Evolutionary conservation across 1,140 invertebrate genomes (phyloP).

Genomic region (Camponotus floridanus): DNA sequence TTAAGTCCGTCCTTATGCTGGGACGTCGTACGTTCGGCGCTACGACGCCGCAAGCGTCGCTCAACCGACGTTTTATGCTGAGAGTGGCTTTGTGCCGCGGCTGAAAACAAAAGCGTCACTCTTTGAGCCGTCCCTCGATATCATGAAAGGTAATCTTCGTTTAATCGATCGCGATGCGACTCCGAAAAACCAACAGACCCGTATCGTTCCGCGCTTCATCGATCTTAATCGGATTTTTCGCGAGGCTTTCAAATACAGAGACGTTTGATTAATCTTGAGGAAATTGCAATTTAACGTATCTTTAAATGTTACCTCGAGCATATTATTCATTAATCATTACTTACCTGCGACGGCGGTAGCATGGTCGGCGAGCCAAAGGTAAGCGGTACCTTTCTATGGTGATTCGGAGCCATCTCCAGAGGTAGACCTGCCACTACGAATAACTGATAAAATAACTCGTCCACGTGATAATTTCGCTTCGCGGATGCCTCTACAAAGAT

Average conservation of each 20-base stretch:
- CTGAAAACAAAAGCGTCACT: slow-evolving; percentile 83
- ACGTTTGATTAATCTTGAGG: slow-evolving; percentile 14
- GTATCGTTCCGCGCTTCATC: slow-evolving; percentile 10
- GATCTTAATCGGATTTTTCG: slow-evolving; percentile 38
- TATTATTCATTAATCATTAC: not conserved
- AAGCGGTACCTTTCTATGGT: slow-evolving; percentile 90
- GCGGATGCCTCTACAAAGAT: slow-evolving; percentile 94
- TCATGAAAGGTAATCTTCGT: slow-evolving; percentile 19
- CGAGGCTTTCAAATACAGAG: not conserved
- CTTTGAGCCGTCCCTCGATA: slow-evolving; percentile 47
- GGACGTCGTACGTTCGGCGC: slow-evolving; percentile 93
- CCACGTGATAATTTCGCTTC: slow-evolving; percentile 92
- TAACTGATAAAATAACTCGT: slow-evolving; percentile 93
- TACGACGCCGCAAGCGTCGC: slow-evolving; percentile 94
- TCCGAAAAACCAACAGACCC: not conserved
- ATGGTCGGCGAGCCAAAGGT: slow-evolving; percentile 91
- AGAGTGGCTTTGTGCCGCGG: slow-evolving; percentile 91
- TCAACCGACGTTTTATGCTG: slow-evolving; percentile 92
- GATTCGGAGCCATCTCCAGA: slow-evolving; percentile 95
- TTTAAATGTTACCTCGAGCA: not conserved
- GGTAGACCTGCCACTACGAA: slow-evolving; percentile 93
- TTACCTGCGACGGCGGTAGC: slow-evolving; percentile 88
- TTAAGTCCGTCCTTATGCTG: slow-evolving; percentile 94
- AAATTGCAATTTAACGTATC: not conserved
- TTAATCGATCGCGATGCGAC: slow-evolving; percentile 46